Base-by-base conservation (phyloP, 2,888 invertebrate species). In the Mellilla xanthometata region DNA sequence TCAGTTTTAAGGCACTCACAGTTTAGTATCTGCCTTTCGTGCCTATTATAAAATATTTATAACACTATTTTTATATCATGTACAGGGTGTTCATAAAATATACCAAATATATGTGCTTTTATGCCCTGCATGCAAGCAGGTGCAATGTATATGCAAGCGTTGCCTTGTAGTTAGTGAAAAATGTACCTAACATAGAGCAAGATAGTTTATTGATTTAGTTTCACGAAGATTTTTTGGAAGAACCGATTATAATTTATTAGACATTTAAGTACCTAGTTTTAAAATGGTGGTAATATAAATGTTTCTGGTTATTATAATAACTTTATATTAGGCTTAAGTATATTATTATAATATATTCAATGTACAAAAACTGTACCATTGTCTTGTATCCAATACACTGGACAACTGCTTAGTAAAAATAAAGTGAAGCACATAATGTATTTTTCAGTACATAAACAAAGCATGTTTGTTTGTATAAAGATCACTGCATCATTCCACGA, bases 61-160 rank as follows among this genome's bases (percentile, higher is more conserved):
- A 70, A 74, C 73, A 81, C 72, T 86, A 86, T 86, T 87, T 87
- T 86, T 81, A 79, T 88, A 85, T 73, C 60, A 70, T 87, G 86
- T 87, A 88, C 88, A 89, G 88, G 87, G 87, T 88, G 87, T 83
- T 79, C 66, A 74, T 74, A 66, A 75, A 81, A 80, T 81, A 87
- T 83, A 88, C 87, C 87, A 88, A 89, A 88, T 77, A 88, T 77
- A 53, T 79, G 80, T 84, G 87, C 87, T 87, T 89, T 86, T 86
- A 85, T 75, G 79, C 80, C 72, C 71, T 68, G 71, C 69, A 66
- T 67, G 60, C 54, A 61, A 40, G 58, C 52, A 47, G 55, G 48
- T 41, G 43, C 42, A 59, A 68, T 76, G 66, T 72, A 65, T 73
- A 75, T 75, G 79, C 74, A 80, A 77, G 67, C 75, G 78, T 86